Percentiles rank a stretch among this genome's conserved stretches.
Evolutionary conservation across 2,888 invertebrate genomes (phyloP).

Genomic region (Melanotus villosus): DNA sequence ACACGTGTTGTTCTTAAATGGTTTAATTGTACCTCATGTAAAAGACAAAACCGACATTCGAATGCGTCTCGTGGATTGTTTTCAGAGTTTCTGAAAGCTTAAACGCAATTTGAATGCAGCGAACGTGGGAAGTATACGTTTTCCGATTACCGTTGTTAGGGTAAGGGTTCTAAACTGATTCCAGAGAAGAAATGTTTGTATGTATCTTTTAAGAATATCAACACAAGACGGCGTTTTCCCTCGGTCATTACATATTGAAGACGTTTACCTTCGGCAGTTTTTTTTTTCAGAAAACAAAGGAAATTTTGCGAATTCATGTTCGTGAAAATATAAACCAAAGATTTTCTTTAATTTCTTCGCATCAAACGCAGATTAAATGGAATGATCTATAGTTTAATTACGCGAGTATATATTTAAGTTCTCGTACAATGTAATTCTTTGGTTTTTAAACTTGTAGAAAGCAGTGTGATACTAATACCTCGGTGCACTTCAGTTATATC

Average conservation of each 20-base stretch:
- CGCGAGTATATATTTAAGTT: no score
- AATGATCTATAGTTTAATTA: no score
- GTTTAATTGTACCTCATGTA: neutral
- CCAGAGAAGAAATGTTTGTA: neutral
- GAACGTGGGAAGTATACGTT: neutral
- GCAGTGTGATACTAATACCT: no score
- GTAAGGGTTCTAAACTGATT: slow-evolving; percentile 2
- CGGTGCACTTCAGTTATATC: no score
- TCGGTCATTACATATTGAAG: slow-evolving; percentile 3
- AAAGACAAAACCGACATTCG: neutral
- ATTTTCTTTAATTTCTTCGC: no score
- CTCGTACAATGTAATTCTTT: no score
- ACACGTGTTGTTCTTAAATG: slow-evolving; percentile 4
- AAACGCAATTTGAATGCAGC: neutral
- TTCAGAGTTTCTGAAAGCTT: neutral
- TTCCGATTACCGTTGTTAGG: neutral
- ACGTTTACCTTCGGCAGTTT: neutral
- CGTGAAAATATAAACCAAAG: no score
- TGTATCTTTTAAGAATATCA: neutral
- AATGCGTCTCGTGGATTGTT: neutral
- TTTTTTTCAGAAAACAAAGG: no score
- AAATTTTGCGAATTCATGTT: no score
- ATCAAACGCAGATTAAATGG: no score
- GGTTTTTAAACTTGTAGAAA: no score
- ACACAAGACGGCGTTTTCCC: neutral